Percentiles rank a stretch among this genome's conserved stretches.
These are phyloP conservation scores for Cosmia trapezina DNA, from an alignment of 2,888 invertebrate genomes.

Conservation along the genomic window DNA sequence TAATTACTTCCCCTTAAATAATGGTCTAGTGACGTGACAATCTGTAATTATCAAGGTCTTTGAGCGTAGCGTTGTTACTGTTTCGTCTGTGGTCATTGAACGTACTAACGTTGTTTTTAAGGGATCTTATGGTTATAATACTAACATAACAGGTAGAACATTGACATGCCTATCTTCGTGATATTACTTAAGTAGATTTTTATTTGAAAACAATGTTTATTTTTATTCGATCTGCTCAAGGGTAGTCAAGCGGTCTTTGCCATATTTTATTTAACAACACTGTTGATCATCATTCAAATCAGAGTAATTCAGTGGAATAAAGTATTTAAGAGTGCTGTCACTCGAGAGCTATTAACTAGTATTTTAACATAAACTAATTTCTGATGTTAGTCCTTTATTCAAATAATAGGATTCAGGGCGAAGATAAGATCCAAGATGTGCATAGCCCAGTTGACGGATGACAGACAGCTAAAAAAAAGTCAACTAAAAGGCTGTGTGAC, in stretches of 20 bases:
- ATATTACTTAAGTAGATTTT: background rate
- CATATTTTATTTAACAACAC: no score
- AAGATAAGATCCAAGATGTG: no score
- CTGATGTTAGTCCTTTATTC: no score
- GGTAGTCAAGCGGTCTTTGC: background rate
- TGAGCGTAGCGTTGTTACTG: background rate
- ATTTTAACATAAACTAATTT: no score
- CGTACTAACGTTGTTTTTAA: background rate
- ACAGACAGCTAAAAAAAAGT: no score
- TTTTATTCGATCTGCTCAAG: background rate
- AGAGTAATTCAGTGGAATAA: background rate
- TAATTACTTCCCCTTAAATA: conserved; percentile 52
- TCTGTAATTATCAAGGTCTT: conserved; percentile 34
- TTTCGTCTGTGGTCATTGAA: background rate
- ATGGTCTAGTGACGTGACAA: conserved; percentile 41
- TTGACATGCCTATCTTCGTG: background rate
- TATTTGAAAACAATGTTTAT: background rate
- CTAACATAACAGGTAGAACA: background rate
- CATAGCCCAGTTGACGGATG: no score
- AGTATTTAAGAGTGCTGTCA: no score
- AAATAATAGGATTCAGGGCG: no score
- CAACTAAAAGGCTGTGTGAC: no score
- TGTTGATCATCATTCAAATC: background rate
- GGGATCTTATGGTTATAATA: background rate
- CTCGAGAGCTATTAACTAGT: no score